Conservation (phyloP, 2,888 invertebrate genomes). For the Clanis bilineata region DNA sequence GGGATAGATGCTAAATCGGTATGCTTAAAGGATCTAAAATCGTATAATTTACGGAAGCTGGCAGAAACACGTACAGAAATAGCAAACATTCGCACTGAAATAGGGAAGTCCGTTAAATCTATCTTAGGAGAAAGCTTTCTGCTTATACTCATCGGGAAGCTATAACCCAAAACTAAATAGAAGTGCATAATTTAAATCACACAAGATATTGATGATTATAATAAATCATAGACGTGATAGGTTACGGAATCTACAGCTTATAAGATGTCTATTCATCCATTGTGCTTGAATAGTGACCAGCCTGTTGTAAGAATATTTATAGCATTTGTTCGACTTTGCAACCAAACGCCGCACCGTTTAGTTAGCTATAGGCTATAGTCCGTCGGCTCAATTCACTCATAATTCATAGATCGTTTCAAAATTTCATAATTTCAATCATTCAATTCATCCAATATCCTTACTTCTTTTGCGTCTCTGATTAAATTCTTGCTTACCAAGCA, state of each 20-base stretch:
- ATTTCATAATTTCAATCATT: too few species aligned
- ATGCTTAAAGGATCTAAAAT: background rate
- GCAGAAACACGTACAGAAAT: background rate
- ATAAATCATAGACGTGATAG: slow-evolving; percentile 7
- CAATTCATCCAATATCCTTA: too few species aligned
- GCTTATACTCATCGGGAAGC: background rate
- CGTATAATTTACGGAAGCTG: background rate
- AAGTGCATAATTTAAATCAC: background rate
- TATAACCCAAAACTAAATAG: background rate
- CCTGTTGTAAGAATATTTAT: background rate
- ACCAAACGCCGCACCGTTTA: background rate
- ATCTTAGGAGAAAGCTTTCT: background rate
- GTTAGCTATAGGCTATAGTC: too few species aligned
- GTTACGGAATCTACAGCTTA: background rate
- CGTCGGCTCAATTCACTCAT: too few species aligned
- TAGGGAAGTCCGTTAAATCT: background rate
- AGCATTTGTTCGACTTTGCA: background rate
- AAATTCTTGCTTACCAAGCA: too few species aligned
- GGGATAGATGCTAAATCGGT: too few species aligned
- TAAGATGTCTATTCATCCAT: background rate
- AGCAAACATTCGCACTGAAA: background rate
- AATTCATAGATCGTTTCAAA: too few species aligned
- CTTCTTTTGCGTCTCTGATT: too few species aligned
- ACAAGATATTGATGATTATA: slow-evolving; percentile 4
- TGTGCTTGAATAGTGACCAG: slow-evolving; percentile 17